phyloP scores from a whole-genome alignment of 2,888 invertebrate species.

The Synergus umbraculus region DNA sequence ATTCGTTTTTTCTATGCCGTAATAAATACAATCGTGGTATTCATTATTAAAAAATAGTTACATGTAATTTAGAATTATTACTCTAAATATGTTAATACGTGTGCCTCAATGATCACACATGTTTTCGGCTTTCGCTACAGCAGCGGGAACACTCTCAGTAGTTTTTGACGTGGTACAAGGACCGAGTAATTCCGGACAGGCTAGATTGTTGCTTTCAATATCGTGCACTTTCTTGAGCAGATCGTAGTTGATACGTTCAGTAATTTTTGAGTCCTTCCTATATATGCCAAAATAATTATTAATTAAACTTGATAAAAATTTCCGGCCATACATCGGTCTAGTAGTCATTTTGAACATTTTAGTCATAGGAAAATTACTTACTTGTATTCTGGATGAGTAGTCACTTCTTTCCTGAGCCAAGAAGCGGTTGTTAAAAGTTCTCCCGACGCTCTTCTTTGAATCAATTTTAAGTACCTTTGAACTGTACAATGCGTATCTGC shows the following conservation, averaged over 20 bases:
- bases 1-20: conserved; percentile 26
- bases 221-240: conserved; percentile 86
- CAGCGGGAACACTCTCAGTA: conserved; percentile 90
- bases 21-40: conserved; percentile 37
- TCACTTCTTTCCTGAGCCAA: conserved; percentile 95
- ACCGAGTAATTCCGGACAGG: conserved; percentile 88
- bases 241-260: conserved; percentile 94
- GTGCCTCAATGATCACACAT: conserved; percentile 4
- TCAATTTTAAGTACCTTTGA: conserved; percentile 96
- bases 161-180: conserved; percentile 87
- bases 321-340: too few species aligned
- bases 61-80: conserved; percentile 16
- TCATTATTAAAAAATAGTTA: conserved; percentile 16
- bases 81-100: conserved; percentile 42
- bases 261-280: conserved; percentile 93
- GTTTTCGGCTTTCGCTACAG: conserved; percentile 81
- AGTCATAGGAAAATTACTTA: conserved; percentile 75
- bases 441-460: conserved; percentile 91
- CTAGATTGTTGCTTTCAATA: conserved; percentile 84
- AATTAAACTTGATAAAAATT: neutral
- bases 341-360: neutral
- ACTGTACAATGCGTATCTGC: conserved; percentile 99
- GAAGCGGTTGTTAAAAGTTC: conserved; percentile 95
- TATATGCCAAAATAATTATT: neutral
- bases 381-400: conserved; percentile 93